These are phyloP conservation scores for Stichodactyla helianthus DNA, from an alignment of 64 coral and sea anemone species.

Conservation along the genomic window DNA sequence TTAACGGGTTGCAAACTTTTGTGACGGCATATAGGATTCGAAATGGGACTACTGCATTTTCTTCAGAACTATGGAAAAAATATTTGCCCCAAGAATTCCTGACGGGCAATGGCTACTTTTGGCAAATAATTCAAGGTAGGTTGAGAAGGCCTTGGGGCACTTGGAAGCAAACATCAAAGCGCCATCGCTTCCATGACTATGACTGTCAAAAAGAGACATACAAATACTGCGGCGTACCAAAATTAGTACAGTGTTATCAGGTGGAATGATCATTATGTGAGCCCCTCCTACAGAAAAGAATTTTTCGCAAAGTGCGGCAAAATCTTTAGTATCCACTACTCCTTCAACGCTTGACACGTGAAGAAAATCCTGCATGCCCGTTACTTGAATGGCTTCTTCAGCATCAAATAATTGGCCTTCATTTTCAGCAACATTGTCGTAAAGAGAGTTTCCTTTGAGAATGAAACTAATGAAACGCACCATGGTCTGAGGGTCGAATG, in stretches of 20 bases:
- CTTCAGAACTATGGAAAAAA: background rate
- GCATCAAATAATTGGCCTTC: background rate
- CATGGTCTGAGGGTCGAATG: background rate
- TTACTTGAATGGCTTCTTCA: background rate
- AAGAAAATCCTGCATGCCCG: too few relatives aligned
- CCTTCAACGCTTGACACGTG: background rate
- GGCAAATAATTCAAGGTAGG: background rate
- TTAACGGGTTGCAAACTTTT: too few relatives aligned
- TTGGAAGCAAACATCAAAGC: background rate
- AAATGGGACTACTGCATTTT: too few relatives aligned
- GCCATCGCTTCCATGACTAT: background rate
- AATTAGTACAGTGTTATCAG: background rate
- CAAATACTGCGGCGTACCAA: background rate
- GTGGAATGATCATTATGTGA: background rate
- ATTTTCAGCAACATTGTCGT: background rate
- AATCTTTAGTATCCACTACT: background rate
- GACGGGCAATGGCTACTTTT: background rate
- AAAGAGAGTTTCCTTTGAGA: background rate
- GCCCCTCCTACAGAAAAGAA: background rate
- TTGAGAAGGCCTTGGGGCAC: background rate
- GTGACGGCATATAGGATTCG: too few relatives aligned
- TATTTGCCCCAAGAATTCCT: slow-evolving; percentile 7
- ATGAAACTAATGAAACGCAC: background rate
- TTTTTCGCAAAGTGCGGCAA: background rate
- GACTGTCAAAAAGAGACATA: background rate